A percentile compares a stretch with the other conserved stretches of the same genome.
phyloP scores from a whole-genome alignment of 2,888 invertebrate genomes.

The Idaea aversata region DNA sequence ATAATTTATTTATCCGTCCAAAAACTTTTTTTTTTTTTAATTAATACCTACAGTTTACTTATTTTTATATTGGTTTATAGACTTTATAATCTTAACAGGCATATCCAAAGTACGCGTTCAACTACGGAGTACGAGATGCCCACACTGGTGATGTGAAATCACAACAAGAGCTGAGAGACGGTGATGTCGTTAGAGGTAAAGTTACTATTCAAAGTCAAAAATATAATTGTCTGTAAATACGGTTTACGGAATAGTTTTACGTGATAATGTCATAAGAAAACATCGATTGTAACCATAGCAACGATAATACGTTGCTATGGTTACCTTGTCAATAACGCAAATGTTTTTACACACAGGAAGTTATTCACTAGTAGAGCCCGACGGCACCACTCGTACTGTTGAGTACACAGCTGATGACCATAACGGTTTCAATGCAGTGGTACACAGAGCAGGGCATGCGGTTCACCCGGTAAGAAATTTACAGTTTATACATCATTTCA shows the following conservation, averaged over 20 bases:
- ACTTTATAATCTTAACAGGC: constrained; percentile 58
- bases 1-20: too few species aligned
- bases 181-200: constrained; percentile 85
- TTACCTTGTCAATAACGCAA: too few species aligned
- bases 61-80: too few species aligned
- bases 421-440: constrained; percentile 86
- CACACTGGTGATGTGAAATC: constrained; percentile 87
- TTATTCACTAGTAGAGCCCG: constrained; percentile 83
- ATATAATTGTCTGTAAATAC: too few species aligned
- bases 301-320: too few species aligned
- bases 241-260: too few species aligned
- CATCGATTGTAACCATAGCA: too few species aligned
- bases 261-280: too few species aligned
- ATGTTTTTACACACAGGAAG: constrained; percentile 64
- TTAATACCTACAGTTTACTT: too few species aligned
- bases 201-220: too few species aligned
- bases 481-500: background rate
- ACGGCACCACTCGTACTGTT: constrained; percentile 81
- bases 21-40: too few species aligned
- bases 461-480: constrained; percentile 67
- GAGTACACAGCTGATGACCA: constrained; percentile 86
- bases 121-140: constrained; percentile 85
- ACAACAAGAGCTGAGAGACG: constrained; percentile 84
- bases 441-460: constrained; percentile 83
- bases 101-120: constrained; percentile 85